A percentile compares a stretch with the other conserved stretches of the same genome.
Conservation (phyloP, 2,888 invertebrate genomes). For the Thereva nobilitata region DNA sequence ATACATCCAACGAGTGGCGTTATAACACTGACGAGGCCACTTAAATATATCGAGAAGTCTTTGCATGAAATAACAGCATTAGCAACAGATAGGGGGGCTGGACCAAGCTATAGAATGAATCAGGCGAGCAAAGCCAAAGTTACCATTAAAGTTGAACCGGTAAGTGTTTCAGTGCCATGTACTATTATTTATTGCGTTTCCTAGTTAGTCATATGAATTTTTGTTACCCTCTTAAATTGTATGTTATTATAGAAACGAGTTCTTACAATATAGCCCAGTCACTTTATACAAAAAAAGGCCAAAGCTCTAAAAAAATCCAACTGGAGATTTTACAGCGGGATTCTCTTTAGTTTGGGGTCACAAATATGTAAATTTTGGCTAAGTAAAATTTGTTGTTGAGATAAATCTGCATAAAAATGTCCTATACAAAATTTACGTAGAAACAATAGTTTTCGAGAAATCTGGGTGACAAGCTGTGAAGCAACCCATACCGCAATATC, state of each 20-base stretch:
- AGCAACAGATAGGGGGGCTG: constrained; percentile 81
- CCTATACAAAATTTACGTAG: no score
- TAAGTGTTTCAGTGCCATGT: constrained; percentile 42
- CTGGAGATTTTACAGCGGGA: no score
- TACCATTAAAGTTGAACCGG: constrained; percentile 73
- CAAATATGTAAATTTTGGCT: no score
- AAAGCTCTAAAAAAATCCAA: no score
- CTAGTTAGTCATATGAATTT: not conserved
- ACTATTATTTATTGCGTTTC: constrained; percentile 1
- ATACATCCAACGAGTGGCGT: constrained; percentile 92
- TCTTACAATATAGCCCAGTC: no score
- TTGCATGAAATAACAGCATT: constrained; percentile 77
- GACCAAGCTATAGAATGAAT: constrained; percentile 56
- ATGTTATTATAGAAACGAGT: not conserved
- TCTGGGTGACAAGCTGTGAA: no score
- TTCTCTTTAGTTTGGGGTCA: no score
- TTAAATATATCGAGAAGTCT: constrained; percentile 72
- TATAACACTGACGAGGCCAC: constrained; percentile 78
- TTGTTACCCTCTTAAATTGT: not conserved
- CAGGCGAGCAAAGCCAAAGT: constrained; percentile 76
- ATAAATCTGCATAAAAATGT: no score
- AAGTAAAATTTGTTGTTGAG: no score
- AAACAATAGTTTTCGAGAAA: no score
- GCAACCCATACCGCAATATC: no score
- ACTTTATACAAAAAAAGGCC: no score